These are phyloP conservation scores for Sceloporus undulatus DNA, from an alignment of 2,113 vertebrate genomes.

Conservation along the genomic window DNA sequence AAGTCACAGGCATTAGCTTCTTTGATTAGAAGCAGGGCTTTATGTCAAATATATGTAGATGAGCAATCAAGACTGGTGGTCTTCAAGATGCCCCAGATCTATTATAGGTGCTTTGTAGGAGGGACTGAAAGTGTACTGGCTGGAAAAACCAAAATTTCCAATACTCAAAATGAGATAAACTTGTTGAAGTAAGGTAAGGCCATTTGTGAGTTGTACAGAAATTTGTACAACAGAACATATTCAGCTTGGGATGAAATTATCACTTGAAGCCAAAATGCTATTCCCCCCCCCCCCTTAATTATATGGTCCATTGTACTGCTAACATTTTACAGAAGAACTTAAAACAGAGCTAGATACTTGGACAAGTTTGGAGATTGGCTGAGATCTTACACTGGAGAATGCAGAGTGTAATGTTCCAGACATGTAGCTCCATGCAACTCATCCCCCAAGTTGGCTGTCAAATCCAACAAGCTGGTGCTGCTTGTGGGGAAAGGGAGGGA, in stretches of 20 bases:
- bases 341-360: neutral
- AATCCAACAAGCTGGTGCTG: too few species aligned
- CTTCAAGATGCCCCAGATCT: neutral
- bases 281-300: neutral
- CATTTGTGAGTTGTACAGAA: neutral
- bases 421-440: too few species aligned
- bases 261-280: neutral
- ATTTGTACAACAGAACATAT: neutral
- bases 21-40: neutral
- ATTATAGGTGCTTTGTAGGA: neutral
- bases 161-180: neutral
- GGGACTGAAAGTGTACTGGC: neutral
- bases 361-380: too few species aligned
- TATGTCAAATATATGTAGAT: neutral
- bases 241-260: neutral
- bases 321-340: neutral
- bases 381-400: too few species aligned
- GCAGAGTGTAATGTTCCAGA: too few species aligned
- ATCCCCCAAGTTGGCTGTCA: too few species aligned
- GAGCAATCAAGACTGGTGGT: slow-evolving; percentile 11
- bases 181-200: neutral
- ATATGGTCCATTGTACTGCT: neutral
- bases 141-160: neutral
- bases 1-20: neutral
- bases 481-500: too few species aligned